These are phyloP conservation scores for Linnaemya tessellans DNA, from an alignment of 2,888 invertebrate genomes.

Conservation along the genomic window DNA sequence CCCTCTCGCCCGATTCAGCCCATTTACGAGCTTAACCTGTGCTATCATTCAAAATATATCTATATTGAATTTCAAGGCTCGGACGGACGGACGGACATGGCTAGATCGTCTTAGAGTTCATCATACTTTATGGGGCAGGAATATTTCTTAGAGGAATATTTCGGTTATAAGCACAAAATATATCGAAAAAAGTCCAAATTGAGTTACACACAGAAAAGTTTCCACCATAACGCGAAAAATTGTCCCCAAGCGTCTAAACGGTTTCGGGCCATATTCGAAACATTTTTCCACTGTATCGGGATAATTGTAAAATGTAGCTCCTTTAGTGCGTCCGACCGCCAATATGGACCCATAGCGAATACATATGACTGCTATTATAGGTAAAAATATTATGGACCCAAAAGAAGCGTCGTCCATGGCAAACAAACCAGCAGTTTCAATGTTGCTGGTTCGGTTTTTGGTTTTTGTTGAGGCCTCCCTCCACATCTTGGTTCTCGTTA, in stretches of 20 bases:
- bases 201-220: conserved; percentile 94
- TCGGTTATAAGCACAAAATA: conserved; percentile 97
- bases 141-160: no score
- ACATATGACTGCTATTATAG: conserved; percentile 93
- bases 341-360: conserved; percentile 88
- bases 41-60: no score
- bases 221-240: conserved; percentile 90
- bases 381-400: conserved; percentile 90
- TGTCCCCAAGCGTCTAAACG: conserved; percentile 86
- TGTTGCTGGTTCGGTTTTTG: conserved; percentile 85
- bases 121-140: no score
- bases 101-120: no score
- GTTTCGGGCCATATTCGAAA: conserved; percentile 88
- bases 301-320: conserved; percentile 87
- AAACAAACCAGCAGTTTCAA: conserved; percentile 94
- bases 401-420: conserved; percentile 97
- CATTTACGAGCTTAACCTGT: no score
- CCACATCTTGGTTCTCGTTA: conserved; percentile 59
- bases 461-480: conserved; percentile 72
- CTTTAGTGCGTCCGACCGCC: conserved; percentile 78
- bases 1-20: no score
- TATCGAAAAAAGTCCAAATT: conserved; percentile 98
- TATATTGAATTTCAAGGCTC: no score
- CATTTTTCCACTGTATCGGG: conserved; percentile 92
- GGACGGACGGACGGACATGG: no score